Conservation (phyloP, 2,888 invertebrate genomes). For the Acholoe squamosa region DNA sequence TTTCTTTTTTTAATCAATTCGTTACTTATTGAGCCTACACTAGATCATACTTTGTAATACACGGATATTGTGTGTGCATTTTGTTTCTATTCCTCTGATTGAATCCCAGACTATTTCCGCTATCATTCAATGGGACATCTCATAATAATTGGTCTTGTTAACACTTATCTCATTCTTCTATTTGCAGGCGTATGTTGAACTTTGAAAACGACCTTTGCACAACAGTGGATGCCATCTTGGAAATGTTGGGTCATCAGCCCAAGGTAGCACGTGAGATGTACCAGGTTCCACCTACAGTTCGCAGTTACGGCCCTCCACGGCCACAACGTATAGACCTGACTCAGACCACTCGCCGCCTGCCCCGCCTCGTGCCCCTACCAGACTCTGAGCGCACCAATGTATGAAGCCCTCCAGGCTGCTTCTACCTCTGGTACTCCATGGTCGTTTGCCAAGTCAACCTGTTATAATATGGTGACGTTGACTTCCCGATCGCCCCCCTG, state of each 20-base stretch:
- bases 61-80: no score
- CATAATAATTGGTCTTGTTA: background rate
- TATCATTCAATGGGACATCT: background rate
- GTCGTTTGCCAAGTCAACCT: no score
- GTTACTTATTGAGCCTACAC: no score
- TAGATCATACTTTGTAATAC: no score
- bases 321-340: slow-evolving; percentile 60
- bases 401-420: no score
- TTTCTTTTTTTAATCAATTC: no score
- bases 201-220: slow-evolving; percentile 81
- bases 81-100: background rate
- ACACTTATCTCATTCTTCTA: background rate
- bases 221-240: slow-evolving; percentile 81
- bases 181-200: slow-evolving; percentile 80
- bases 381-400: slow-evolving; percentile 25
- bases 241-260: slow-evolving; percentile 80
- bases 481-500: background rate
- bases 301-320: slow-evolving; percentile 5
- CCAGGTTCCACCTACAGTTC: slow-evolving; percentile 11
- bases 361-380: slow-evolving; percentile 15
- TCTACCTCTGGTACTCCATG: background rate
- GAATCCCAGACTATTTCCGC: background rate
- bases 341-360: background rate
- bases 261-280: slow-evolving; percentile 66
- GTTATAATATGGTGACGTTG: background rate